These are phyloP conservation scores for Chromoteleia sp. DNA, from an alignment of 2,888 invertebrate species.

Conservation along the genomic window DNA sequence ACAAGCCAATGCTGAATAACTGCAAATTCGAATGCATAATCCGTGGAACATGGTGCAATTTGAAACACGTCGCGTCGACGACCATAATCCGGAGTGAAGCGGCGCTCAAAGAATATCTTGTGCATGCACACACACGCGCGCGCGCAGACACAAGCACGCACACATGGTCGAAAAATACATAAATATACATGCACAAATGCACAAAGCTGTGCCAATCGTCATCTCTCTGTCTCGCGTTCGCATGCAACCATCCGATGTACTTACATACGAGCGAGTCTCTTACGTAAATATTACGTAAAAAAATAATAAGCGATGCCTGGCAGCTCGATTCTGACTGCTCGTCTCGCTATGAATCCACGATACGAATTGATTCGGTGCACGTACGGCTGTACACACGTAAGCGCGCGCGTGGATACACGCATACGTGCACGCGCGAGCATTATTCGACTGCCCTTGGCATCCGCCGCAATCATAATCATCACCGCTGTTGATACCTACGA, in stretches of 20 bases:
- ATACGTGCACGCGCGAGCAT: slow-evolving; percentile 37
- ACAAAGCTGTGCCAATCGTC: slow-evolving; percentile 30
- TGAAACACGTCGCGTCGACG: slow-evolving; percentile 48
- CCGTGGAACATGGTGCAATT: slow-evolving; percentile 55
- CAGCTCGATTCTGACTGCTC: slow-evolving; percentile 72
- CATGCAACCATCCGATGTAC: slow-evolving; percentile 62
- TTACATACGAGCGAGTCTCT: slow-evolving; percentile 72
- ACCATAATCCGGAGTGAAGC: slow-evolving; percentile 52
- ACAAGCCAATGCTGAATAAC: slow-evolving; percentile 56
- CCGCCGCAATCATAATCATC: slow-evolving; percentile 28
- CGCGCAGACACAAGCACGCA: not conserved
- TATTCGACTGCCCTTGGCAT: slow-evolving; percentile 58
- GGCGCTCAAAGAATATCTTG: slow-evolving; percentile 39
- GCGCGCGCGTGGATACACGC: slow-evolving; percentile 35
- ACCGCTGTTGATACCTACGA: slow-evolving; percentile 38
- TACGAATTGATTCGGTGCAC: slow-evolving; percentile 72
- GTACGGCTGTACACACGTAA: slow-evolving; percentile 33
- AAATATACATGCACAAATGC: slow-evolving; percentile 17
- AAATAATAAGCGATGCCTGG: slow-evolving; percentile 79
- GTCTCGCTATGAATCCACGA: slow-evolving; percentile 60
- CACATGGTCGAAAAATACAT: slow-evolving; percentile 6
- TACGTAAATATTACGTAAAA: slow-evolving; percentile 83
- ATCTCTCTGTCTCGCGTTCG: slow-evolving; percentile 47
- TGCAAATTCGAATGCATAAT: slow-evolving; percentile 57
- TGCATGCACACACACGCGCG: not conserved